Evolutionary conservation across 1,140 invertebrate species (phyloP).

Genomic region (Galendromus occidentalis): DNA sequence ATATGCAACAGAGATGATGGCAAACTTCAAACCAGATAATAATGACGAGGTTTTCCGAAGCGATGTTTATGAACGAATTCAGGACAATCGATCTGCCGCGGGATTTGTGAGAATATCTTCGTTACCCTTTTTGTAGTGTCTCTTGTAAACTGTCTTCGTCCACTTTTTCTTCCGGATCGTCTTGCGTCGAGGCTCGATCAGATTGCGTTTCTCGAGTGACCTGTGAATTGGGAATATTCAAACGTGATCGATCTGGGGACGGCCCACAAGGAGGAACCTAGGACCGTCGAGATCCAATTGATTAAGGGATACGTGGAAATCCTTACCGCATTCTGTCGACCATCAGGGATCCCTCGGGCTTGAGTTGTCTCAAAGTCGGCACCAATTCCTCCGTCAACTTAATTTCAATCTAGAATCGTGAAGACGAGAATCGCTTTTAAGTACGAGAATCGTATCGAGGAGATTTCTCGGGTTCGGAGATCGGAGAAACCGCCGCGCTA

Average conservation of each 20-base stretch:
- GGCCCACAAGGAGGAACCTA: too few relatives aligned
- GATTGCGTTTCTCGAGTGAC: not conserved
- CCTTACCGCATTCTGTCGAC: not conserved
- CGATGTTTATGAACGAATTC: not conserved
- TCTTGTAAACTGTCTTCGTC: not conserved
- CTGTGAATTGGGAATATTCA: not conserved
- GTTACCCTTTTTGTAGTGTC: not conserved
- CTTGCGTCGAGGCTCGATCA: conserved; percentile 5
- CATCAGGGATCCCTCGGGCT: not conserved
- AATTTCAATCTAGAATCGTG: not conserved
- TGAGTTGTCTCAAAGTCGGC: not conserved
- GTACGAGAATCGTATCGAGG: not conserved
- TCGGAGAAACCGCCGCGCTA: not conserved
- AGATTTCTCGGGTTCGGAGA: not conserved
- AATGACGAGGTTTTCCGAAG: too few relatives aligned
- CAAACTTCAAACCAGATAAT: too few relatives aligned
- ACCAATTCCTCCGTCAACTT: not conserved
- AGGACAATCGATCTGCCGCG: not conserved
- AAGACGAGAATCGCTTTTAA: too few relatives aligned
- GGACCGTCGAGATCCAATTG: too few relatives aligned
- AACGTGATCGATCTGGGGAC: too few relatives aligned
- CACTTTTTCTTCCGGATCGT: not conserved
- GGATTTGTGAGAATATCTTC: not conserved
- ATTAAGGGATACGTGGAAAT: too few relatives aligned
- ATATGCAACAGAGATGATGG: too few relatives aligned